These are phyloP conservation scores for Pachycephala philippinensis DNA, from an alignment of 2,113 vertebrate genomes.

Conservation along the genomic window DNA sequence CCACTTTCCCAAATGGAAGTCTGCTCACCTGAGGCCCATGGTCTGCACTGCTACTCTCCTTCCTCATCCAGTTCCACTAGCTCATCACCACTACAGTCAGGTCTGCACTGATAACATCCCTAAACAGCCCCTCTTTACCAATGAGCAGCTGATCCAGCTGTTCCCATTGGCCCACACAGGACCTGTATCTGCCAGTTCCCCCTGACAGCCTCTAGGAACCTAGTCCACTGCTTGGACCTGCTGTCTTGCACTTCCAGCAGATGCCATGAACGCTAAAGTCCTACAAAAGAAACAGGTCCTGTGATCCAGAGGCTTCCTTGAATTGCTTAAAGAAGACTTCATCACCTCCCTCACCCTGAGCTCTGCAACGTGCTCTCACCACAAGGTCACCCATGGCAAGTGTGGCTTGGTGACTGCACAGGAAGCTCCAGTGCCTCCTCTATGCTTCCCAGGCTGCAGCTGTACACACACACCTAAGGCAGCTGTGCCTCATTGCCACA, in stretches of 20 bases:
- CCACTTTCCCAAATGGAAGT: background rate
- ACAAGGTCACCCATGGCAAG: background rate
- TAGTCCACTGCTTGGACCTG: background rate
- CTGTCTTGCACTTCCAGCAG: background rate
- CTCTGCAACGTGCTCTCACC: background rate
- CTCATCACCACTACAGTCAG: background rate
- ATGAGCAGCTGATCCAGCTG: background rate
- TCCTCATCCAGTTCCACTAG: background rate
- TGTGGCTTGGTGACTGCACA: background rate
- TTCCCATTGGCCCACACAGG: accelerated
- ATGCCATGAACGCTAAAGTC: accelerated
- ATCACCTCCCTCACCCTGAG: background rate
- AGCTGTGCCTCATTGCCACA: background rate
- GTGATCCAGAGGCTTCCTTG: background rate
- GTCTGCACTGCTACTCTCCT: background rate
- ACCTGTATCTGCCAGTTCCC: background rate
- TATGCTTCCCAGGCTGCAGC: background rate
- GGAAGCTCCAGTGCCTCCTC: background rate
- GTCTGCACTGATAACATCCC: background rate
- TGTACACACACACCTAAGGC: background rate
- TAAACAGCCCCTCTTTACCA: background rate
- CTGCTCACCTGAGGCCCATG: background rate
- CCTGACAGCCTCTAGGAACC: background rate
- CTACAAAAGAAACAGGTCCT: background rate
- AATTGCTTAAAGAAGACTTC: background rate